phyloP scores from a whole-genome alignment of 2,797 vertebrate genomes.

The Scolopax bukidnonensis region DNA sequence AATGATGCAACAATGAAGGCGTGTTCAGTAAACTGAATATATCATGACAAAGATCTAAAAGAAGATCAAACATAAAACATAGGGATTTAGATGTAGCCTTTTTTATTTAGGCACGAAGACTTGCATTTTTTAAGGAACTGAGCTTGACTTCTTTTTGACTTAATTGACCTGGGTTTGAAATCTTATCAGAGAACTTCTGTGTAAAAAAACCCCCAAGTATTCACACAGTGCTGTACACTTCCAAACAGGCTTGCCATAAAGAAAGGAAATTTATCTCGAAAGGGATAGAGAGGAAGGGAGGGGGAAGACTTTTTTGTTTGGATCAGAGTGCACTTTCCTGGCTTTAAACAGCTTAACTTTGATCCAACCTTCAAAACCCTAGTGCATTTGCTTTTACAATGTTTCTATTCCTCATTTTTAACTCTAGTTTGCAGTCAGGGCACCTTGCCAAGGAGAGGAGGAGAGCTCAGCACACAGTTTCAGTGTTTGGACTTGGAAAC shows the following conservation, averaged over 20 bases:
- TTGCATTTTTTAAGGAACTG: not conserved
- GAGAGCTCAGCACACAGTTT: not conserved
- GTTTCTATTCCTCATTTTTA: not conserved
- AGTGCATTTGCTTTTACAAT: not conserved
- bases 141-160: not conserved
- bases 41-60: not conserved
- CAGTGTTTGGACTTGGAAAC: not conserved
- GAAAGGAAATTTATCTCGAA: not conserved
- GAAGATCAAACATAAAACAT: not conserved
- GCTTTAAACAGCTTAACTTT: constrained; percentile 15
- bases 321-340: not conserved
- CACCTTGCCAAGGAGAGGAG: not conserved
- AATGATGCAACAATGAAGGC: not conserved
- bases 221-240: not conserved
- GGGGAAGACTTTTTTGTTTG: not conserved
- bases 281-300: not conserved
- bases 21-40: not conserved
- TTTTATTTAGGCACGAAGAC: not conserved
- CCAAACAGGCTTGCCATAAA: not conserved
- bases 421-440: not conserved
- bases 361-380: not conserved
- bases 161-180: not conserved
- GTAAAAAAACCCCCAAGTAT: not conserved
- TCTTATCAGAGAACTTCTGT: not conserved
- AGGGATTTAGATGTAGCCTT: not conserved